Base-by-base conservation (phyloP, 2,113 vertebrate genomes). In the Silurus glanis region DNA sequence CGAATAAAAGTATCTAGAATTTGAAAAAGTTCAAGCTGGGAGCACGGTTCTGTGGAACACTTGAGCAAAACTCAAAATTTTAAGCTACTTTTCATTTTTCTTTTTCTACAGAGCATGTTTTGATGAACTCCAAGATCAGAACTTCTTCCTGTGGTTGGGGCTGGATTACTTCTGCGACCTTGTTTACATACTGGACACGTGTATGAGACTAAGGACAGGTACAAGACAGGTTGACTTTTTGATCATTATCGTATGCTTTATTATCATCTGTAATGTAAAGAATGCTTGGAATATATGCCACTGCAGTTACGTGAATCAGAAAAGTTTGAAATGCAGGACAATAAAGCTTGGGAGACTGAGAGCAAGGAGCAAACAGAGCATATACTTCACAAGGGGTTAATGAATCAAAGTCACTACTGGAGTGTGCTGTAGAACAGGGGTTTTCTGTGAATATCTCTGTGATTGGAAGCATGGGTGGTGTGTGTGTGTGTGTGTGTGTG, bases 171-270 rank as follows among this genome's bases (percentile, higher is more conserved):
- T 96, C 85, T 96, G 96, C 0, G 98, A 99, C 6, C 12, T 85
- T 12, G 83, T 99, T 88, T 99, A 99, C 90, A 51, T 97, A 0
- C 88, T 93, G 78, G 98, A 99, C 91, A 94, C 96, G 1, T 93
- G 94, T 71, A 94, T 99, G 67, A 94, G 96, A 72, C 92, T 98
- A 83, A 94, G 91, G 76, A 99, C 98, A 95, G 98, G 98, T 99
- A 90, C 93, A 78, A 51, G 49, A n/a, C 61, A 53, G 25, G 12
- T 56, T 8, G 5, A 6, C 23, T 25, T 0, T 28, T n/a, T 66
- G 16, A 45, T 79, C 19, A 9, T 47, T 49, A 37, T 47, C n/a
- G 16, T 21, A 9, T 45, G 17, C 7, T 45, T 47, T 47, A 6
- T 19, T 47, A 72, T 47, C 37, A 5, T 72, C 4, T 37, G 37